These are phyloP conservation scores for Spondyliosoma cantharus DNA, from an alignment of 2,797 vertebrate genomes.

Conservation along the genomic window DNA sequence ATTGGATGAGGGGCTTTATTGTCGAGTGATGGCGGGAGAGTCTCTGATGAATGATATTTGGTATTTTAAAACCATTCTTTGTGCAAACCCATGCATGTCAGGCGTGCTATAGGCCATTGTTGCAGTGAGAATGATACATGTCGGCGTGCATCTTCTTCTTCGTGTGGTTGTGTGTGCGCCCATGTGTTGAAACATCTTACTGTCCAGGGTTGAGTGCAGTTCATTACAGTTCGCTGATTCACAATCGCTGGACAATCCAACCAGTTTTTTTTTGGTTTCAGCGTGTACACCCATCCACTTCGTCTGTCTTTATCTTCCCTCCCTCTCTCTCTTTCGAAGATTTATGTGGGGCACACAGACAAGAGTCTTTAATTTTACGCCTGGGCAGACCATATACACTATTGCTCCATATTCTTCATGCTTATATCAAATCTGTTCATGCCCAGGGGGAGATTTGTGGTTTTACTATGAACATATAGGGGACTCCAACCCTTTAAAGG, in stretches of 20 bases:
- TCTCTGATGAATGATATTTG: slow-evolving; percentile 59
- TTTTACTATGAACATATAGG: slow-evolving; percentile 67
- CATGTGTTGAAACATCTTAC: slow-evolving; percentile 50
- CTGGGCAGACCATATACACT: slow-evolving; percentile 78
- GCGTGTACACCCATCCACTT: slow-evolving; percentile 43
- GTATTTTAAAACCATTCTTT: slow-evolving; percentile 54
- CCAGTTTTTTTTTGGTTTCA: slow-evolving; percentile 60
- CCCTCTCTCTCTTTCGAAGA: slow-evolving; percentile 57
- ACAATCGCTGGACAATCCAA: slow-evolving; percentile 64
- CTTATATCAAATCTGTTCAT: slow-evolving; percentile 70
- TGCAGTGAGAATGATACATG: slow-evolving; percentile 27
- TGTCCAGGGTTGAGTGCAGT: slow-evolving; percentile 43
- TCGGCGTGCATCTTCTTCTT: slow-evolving; percentile 14
- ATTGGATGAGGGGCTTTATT: slow-evolving; percentile 26
- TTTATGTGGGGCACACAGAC: slow-evolving; percentile 79
- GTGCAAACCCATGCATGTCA: slow-evolving; percentile 35
- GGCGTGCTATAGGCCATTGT: slow-evolving; percentile 32
- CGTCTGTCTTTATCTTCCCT: neutral
- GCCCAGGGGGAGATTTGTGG: slow-evolving; percentile 55
- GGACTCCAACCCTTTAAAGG: slow-evolving; percentile 55
- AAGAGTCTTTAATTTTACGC: slow-evolving; percentile 85
- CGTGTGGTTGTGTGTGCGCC: slow-evolving; percentile 5
- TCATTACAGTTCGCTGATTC: slow-evolving; percentile 61
- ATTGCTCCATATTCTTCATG: slow-evolving; percentile 73
- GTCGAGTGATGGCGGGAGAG: slow-evolving; percentile 8